These are phyloP conservation scores for Idris sp. DNA, from an alignment of 1,140 invertebrate genomes.

Conservation along the genomic window DNA sequence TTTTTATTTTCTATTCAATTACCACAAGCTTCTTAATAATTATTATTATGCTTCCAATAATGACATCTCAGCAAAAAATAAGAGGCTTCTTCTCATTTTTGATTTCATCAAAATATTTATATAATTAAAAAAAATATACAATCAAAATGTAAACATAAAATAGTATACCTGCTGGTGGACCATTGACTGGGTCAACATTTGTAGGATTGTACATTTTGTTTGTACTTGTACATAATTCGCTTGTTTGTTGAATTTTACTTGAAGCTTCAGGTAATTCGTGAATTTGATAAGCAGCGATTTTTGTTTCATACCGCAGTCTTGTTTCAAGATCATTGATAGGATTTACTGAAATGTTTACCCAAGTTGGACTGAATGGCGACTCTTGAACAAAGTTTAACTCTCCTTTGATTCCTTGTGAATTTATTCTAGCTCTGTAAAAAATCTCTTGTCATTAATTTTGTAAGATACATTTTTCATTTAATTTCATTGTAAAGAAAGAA, in stretches of 20 bases:
- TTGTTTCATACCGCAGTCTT: conserved; percentile 81
- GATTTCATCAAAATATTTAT: no score
- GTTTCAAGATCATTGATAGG: conserved; percentile 82
- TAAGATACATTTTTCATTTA: no score
- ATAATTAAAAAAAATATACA: neutral
- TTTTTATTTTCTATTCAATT: no score
- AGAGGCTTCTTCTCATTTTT: no score
- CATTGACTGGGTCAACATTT: conserved; percentile 77
- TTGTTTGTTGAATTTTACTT: conserved; percentile 74
- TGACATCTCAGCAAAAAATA: no score
- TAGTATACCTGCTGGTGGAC: conserved; percentile 82
- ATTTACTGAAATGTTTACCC: conserved; percentile 85
- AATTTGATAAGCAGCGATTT: conserved; percentile 83
- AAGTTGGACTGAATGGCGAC: conserved; percentile 90
- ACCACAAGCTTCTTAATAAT: no score
- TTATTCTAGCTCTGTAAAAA: conserved; percentile 83
- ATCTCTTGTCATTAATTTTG: no score
- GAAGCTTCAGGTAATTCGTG: conserved; percentile 82
- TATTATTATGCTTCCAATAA: no score
- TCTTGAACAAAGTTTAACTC: conserved; percentile 88
- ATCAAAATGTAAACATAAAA: neutral
- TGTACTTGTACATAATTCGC: conserved; percentile 81
- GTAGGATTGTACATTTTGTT: conserved; percentile 85
- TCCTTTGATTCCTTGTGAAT: conserved; percentile 89
- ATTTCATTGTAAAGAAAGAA: no score